Percentiles rank a stretch among this genome's conserved stretches.
Conservation (phyloP, 2,797 vertebrate species). For the Dermochelys coriacea region DNA sequence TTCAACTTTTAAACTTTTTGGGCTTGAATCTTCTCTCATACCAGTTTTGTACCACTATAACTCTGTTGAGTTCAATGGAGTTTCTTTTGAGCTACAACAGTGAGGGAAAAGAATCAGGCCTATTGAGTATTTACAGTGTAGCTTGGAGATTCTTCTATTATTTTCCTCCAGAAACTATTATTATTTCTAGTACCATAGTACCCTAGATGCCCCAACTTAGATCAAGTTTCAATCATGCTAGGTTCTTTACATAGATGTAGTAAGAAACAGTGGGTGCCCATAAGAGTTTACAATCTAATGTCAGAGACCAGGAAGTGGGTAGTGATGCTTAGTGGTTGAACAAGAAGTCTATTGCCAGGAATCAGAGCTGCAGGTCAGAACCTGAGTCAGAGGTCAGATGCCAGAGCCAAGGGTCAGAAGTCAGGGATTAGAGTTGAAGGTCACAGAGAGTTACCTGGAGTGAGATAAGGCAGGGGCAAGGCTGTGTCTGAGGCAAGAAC, state of each 20-base stretch:
- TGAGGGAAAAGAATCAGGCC: background rate
- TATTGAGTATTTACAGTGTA: background rate
- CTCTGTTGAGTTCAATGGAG: accelerated
- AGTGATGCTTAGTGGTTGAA: background rate
- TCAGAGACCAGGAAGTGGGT: background rate
- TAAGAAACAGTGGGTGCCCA: background rate
- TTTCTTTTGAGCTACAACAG: background rate
- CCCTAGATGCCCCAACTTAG: background rate
- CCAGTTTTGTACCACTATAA: accelerated
- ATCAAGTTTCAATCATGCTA: background rate
- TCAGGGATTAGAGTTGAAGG: background rate
- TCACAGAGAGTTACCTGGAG: background rate
- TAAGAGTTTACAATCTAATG: background rate
- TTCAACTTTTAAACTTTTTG: background rate
- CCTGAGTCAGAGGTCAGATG: background rate
- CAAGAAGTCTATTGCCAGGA: background rate
- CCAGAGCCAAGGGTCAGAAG: background rate
- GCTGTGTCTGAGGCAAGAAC: background rate
- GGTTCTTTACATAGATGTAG: background rate
- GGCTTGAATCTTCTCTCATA: background rate
- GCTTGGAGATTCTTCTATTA: background rate
- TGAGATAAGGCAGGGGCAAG: background rate
- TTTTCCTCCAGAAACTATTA: background rate
- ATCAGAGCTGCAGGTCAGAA: background rate
- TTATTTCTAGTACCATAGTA: background rate